Evolutionary conservation across 1,140 invertebrate species (phyloP).

Genomic region (Tetramorium parvispinum): DNA sequence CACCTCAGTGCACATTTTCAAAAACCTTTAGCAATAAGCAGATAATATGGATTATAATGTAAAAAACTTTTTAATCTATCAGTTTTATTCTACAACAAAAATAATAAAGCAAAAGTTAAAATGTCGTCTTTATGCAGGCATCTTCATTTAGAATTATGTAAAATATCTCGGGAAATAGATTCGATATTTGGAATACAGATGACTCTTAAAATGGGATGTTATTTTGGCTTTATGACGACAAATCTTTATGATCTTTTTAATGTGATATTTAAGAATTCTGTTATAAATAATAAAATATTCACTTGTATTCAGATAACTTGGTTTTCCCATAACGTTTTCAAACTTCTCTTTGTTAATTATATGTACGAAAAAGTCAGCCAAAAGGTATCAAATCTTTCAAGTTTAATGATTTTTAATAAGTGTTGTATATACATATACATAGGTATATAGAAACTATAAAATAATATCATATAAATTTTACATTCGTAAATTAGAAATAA

Average conservation of each 20-base stretch:
- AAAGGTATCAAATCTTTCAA: neutral
- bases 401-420: neutral
- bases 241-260: neutral
- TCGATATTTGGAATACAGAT: conserved; percentile 10
- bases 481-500: neutral
- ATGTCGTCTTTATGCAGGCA: neutral
- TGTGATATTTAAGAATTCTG: neutral
- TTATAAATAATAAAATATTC: no score
- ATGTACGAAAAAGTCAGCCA: neutral
- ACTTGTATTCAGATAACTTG: neutral
- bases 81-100: neutral
- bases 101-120: neutral
- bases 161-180: conserved; percentile 2
- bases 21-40: neutral
- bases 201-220: conserved; percentile 28
- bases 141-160: conserved; percentile 32
- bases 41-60: conserved; percentile 24
- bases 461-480: neutral
- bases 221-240: neutral
- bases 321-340: neutral
- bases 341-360: neutral
- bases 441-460: neutral
- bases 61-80: neutral
- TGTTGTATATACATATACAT: no score
- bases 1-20: neutral